Evolutionary conservation across 1,140 invertebrate genomes (phyloP), one percentile per base, ranked within the genome.

Genomic region (Copidosoma floridanum): DNA sequence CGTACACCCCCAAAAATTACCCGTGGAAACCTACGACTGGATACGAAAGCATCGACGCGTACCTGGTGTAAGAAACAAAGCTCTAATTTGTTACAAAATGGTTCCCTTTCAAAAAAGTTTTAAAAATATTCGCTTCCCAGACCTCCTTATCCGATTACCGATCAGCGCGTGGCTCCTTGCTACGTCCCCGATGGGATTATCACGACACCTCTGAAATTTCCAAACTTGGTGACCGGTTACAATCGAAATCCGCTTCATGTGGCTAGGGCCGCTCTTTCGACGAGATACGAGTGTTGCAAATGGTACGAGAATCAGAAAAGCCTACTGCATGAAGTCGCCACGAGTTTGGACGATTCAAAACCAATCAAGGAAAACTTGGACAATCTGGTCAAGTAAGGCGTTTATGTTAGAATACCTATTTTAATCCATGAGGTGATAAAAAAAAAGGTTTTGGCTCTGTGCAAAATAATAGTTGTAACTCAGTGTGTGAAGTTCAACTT

Each of bases 191-290:
- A 81, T 11, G 86, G 86, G 40, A 88, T 89, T 85, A 80, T 83
- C 3, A 86, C 86, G 0, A 86, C 89, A 64, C 88, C 88, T 0
- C 72, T 92, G 29, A 85, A 85, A 55, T 92, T 91, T 69, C 89
- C 90, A 1, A 91, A 90, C 77, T 68, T 93, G 54, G 87, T 91
- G 7, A 90, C 88, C 0, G 89, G 89, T 0, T 90, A 90, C 69
- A 88, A 91, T 58, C 82, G 87, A n/a, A 90, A 89, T 78, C 88
- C 90, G 0, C 84, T 85, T 48, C 88, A 92, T 68, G 89, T 88
- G 0, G 88, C 89, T 0, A 78, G 87, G 11, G 86, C 89, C 1
- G 89, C 89, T 0, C 82, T 92, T 14, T 2, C 1, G 1, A 18
- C 29, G n/a, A 21, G 27, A 18, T 51, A 51, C n/a, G 10, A 12